Conservation (phyloP, 2,797 vertebrate genomes). For the Prunella strophiata region DNA sequence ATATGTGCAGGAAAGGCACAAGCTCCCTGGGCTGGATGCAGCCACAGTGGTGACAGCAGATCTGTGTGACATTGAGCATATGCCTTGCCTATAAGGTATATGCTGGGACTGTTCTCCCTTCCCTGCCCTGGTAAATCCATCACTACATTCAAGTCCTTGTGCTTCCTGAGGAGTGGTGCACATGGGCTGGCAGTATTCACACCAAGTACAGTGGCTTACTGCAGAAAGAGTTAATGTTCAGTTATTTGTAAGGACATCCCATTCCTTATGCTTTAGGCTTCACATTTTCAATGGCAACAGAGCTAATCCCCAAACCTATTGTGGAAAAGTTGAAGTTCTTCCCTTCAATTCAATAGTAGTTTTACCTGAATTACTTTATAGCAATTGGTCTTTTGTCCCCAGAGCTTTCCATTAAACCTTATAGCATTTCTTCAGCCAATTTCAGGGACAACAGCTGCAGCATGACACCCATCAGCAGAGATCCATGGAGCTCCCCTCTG, state of each 20-base stretch:
- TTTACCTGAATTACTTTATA: neutral
- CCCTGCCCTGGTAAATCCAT: slow-evolving; percentile 19
- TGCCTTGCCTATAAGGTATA: neutral
- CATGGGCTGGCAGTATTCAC: neutral
- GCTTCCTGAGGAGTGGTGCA: neutral
- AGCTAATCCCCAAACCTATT: neutral
- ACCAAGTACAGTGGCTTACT: neutral
- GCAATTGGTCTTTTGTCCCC: neutral
- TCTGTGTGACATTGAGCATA: slow-evolving; percentile 49
- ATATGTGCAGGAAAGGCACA: slow-evolving; percentile 25
- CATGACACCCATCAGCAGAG: neutral
- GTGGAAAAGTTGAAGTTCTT: neutral
- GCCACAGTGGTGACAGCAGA: neutral
- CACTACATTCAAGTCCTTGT: neutral
- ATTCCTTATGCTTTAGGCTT: neutral
- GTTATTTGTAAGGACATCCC: neutral
- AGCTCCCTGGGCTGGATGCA: neutral
- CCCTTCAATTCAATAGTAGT: neutral
- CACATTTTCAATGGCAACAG: neutral
- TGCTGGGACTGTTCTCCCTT: neutral
- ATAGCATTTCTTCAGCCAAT: neutral
- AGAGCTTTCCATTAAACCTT: neutral
- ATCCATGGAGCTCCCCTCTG: neutral
- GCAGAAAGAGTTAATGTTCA: neutral
- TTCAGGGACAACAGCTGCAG: neutral